These are phyloP conservation scores for Pygoscelis antarcticus DNA, from an alignment of 2,113 vertebrate species.

Conservation along the genomic window DNA sequence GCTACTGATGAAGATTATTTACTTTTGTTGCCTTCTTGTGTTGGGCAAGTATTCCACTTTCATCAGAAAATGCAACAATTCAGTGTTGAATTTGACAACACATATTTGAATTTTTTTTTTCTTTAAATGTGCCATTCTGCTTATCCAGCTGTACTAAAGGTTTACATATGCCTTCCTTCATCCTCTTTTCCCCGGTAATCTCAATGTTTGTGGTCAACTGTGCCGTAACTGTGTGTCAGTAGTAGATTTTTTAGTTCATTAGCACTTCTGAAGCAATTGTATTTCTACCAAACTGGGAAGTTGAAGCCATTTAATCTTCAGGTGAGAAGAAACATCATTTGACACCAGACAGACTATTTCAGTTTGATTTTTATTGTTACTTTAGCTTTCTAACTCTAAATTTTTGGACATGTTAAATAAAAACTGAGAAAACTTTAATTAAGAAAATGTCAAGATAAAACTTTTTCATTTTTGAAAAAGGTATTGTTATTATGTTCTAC, in stretches of 20 bases:
- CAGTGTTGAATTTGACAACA: background rate
- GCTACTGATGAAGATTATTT: background rate
- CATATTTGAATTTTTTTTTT: background rate
- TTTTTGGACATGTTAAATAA: background rate
- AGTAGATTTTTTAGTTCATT: background rate
- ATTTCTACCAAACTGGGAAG: background rate
- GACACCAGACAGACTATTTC: background rate
- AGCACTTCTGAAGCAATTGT: background rate
- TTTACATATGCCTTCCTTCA: background rate
- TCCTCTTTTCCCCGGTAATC: background rate
- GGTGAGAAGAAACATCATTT: background rate
- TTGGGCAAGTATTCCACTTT: background rate
- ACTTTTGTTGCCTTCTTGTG: background rate
- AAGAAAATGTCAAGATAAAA: background rate
- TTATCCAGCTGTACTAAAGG: background rate
- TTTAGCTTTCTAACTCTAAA: background rate
- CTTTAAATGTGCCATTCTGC: background rate
- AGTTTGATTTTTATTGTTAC: background rate
- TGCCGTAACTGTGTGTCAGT: background rate
- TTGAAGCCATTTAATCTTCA: background rate
- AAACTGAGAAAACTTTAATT: background rate
- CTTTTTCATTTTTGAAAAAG: background rate
- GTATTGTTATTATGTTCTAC: accelerated
- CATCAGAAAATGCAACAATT: background rate
- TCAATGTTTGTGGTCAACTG: background rate